Evolutionary conservation across 2,113 vertebrate species (phyloP), one percentile per base, ranked within the genome.

Genomic region (Ceyx cyanopectus): DNA sequence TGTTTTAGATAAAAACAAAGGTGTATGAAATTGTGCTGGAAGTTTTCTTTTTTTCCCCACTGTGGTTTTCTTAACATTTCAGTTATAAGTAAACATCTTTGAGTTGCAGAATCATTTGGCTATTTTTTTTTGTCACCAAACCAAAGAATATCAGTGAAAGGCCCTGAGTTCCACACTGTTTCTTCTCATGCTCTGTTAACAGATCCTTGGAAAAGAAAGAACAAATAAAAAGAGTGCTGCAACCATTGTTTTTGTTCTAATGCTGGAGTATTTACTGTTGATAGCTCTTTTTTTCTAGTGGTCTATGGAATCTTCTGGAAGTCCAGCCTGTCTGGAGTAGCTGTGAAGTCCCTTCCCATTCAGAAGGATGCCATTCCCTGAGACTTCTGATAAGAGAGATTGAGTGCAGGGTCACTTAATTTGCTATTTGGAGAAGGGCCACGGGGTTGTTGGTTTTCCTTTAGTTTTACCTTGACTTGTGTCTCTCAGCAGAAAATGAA

Each of bases 401-500:
- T 0, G 1, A 82, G 78, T 14, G 34, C 46, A 32, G 56, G 12
- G 21, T 69, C 60, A 32, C 24, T 46, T 27, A 0, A 41, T 50
- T 24, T 41, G 50, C 29, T 34, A 7, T 81, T 68, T 72, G 63
- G 63, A 87, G 76, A 60, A 73, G 50, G 54, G 16, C 79, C 72
- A 60, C 6, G n/a, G 41, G 41, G 65, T 58, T 81, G 27, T 45
- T 40, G 13, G 3, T 14, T 82, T 82, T 56, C 12, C 17, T 66
- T 22, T 0, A 6, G 18, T 18, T 58, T 18, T 58, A 11, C 79
- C 85, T 75, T 63, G 75, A 75, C 32, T 61, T 85, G 40, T 5
- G 5, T 40, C 70, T 93, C 79, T 89, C 62, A 51, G 10, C 69
- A 97, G 96, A 92, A 81, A 67, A 92, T 24, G 56, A 91, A 67